Conservation (phyloP, 1,140 invertebrate genomes). For the Oedothorax gibbosus region DNA sequence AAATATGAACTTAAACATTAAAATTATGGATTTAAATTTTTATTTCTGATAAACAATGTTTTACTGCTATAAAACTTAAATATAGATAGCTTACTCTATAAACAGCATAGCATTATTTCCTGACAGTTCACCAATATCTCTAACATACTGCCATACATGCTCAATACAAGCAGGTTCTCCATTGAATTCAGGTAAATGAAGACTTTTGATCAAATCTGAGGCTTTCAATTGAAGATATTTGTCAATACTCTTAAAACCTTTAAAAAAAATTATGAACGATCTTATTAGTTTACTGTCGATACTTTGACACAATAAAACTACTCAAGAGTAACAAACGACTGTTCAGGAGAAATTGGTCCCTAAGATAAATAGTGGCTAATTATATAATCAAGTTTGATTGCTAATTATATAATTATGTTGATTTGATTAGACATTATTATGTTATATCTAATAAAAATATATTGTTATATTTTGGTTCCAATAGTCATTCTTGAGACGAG, state of each 20-base stretch:
- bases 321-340: too few relatives aligned
- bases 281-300: background rate
- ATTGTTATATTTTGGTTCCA: too few relatives aligned
- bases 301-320: too few relatives aligned
- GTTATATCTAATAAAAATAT: too few relatives aligned
- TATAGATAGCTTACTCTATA: background rate
- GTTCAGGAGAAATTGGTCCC: too few relatives aligned
- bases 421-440: too few relatives aligned
- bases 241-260: too few relatives aligned
- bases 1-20: background rate
- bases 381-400: too few relatives aligned
- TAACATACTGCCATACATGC: slow-evolving; percentile 34
- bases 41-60: background rate
- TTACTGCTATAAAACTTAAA: background rate
- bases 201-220: background rate
- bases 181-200: slow-evolving; percentile 22
- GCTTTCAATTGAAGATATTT: slow-evolving; percentile 10
- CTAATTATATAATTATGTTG: too few relatives aligned
- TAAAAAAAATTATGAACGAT: background rate
- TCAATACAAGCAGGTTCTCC: slow-evolving; percentile 1
- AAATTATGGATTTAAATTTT: background rate
- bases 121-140: background rate
- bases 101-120: background rate
- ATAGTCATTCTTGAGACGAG: too few relatives aligned
- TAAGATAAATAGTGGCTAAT: too few relatives aligned